These are phyloP conservation scores for Aromia moschata DNA, from an alignment of 2,888 invertebrate genomes.

Conservation along the genomic window DNA sequence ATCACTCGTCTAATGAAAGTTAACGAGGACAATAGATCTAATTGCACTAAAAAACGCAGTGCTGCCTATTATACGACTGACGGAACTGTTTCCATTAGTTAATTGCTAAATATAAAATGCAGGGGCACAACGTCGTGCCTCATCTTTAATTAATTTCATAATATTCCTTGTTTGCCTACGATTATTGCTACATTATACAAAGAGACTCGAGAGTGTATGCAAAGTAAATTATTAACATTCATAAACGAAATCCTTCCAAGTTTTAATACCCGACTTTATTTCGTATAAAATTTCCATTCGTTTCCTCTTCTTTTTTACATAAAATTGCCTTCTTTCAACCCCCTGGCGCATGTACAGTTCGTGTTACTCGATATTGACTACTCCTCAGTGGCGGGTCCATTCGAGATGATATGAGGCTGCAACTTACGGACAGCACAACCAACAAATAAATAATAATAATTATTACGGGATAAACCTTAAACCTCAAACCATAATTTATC, in stretches of 20 bases:
- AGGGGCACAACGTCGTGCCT: constrained; percentile 37
- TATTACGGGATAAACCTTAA: too few relatives aligned
- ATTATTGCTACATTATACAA: constrained; percentile 60
- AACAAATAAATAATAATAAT: too few relatives aligned
- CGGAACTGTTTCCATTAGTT: constrained; percentile 50
- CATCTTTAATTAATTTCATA: constrained; percentile 56
- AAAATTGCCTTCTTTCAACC: constrained; percentile 57
- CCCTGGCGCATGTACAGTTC: constrained; percentile 43
- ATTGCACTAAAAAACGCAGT: constrained; percentile 49
- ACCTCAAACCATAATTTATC: too few relatives aligned
- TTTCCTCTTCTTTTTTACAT: constrained; percentile 58
- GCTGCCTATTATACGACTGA: constrained; percentile 48
- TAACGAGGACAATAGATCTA: constrained; percentile 49
- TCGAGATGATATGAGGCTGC: too few relatives aligned
- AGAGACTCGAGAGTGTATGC: constrained; percentile 58
- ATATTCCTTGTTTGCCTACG: constrained; percentile 56
- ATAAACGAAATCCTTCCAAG: constrained; percentile 61
- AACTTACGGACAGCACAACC: too few relatives aligned
- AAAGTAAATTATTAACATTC: constrained; percentile 64
- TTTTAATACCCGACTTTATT: constrained; percentile 62
- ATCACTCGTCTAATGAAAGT: constrained; percentile 14
- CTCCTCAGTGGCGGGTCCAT: too few relatives aligned
- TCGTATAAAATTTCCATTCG: constrained; percentile 63
- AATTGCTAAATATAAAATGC: constrained; percentile 51
- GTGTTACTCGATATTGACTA: constrained; percentile 54